Evolutionary conservation across 2,888 invertebrate species (phyloP).

Genomic region (Nesidiocoris tenuis): DNA sequence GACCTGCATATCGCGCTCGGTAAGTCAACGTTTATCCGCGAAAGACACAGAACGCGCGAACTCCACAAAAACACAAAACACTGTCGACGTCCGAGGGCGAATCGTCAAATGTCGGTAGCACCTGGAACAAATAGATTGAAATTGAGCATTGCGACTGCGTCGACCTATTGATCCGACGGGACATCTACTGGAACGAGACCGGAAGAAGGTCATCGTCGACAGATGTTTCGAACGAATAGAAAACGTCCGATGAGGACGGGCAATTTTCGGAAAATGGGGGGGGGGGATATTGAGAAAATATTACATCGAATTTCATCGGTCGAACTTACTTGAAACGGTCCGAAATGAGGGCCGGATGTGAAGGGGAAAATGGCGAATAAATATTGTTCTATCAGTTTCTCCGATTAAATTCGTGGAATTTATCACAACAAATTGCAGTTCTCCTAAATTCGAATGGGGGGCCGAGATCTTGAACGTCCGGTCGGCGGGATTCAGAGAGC

Average conservation of each 20-base stretch:
- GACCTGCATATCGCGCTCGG: slow-evolving; percentile 34
- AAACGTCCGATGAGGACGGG: too few species aligned
- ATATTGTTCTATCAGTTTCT: too few species aligned
- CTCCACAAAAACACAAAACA: slow-evolving; percentile 2
- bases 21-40: neutral
- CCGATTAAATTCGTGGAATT: too few species aligned
- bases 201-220: slow-evolving; percentile 6
- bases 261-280: too few species aligned
- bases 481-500: neutral
- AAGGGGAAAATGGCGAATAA: too few species aligned
- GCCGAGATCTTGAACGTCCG: neutral
- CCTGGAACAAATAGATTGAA: slow-evolving; percentile 41
- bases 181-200: neutral
- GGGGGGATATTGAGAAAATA: too few species aligned
- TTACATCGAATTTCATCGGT: too few species aligned
- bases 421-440: too few species aligned
- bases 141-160: slow-evolving; percentile 46
- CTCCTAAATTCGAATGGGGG: too few species aligned
- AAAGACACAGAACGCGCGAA: neutral
- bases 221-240: too few species aligned
- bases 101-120: slow-evolving; percentile 33
- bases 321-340: too few species aligned
- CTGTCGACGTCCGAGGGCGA: neutral
- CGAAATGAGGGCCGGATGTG: too few species aligned
- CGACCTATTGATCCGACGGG: slow-evolving; percentile 44